Evolutionary conservation across 2,113 vertebrate species (phyloP).

Genomic region (Paraplagusia blochii): DNA sequence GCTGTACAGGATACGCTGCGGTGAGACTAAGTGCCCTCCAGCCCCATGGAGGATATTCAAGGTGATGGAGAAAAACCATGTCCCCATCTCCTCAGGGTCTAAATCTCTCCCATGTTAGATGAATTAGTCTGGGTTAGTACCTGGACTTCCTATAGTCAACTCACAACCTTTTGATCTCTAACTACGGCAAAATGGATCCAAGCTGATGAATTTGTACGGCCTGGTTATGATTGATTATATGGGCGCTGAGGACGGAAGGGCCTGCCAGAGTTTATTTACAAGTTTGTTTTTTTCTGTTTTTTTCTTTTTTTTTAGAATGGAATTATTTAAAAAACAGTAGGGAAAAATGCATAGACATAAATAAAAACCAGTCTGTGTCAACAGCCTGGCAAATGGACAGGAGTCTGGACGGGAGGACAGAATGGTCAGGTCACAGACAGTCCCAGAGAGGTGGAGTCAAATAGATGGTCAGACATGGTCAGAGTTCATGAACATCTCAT

Average conservation of each 20-base stretch:
- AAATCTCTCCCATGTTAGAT: constrained; percentile 86
- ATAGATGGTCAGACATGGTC: constrained; percentile 74
- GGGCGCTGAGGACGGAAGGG: constrained; percentile 55
- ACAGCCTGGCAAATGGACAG: neutral
- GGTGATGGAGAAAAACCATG: constrained; percentile 70
- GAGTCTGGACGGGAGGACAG: constrained; percentile 66
- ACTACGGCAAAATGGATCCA: constrained; percentile 74
- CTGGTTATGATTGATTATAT: constrained; percentile 73
- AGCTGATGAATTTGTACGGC: constrained; percentile 71
- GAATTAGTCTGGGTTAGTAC: constrained; percentile 82
- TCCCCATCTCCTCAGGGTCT: constrained; percentile 65
- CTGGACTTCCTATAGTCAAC: constrained; percentile 82
- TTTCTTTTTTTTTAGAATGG: constrained; percentile 14
- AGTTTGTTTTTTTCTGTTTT: constrained; percentile 14
- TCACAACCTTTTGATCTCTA: constrained; percentile 75
- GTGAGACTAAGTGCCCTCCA: constrained; percentile 66
- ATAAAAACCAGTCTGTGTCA: neutral
- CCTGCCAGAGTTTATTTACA: constrained; percentile 65
- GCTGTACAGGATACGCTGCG: constrained; percentile 67
- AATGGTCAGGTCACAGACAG: constrained; percentile 72
- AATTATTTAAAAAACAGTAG: constrained; percentile 5
- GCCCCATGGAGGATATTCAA: constrained; percentile 68
- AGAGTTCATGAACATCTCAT: constrained; percentile 32
- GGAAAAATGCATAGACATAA: neutral
- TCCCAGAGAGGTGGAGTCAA: constrained; percentile 50